phyloP scores from a whole-genome alignment of 2,888 invertebrate species.

The Drosophila borealis region DNA sequence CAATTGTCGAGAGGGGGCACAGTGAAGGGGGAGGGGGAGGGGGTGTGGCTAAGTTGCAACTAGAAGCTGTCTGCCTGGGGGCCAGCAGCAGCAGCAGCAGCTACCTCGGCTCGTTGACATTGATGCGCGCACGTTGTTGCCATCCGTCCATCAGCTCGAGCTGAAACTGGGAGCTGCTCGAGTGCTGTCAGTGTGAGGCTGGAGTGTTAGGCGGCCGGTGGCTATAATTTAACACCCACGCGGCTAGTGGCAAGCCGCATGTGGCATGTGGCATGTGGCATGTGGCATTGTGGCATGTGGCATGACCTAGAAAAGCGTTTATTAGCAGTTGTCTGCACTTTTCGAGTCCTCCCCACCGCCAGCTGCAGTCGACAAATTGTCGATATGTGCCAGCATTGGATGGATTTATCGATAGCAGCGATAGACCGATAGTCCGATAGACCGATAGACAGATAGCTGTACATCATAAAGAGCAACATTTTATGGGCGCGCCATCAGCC shows the following conservation, averaged over 20 bases:
- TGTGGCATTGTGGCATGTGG: slow-evolving; percentile 21
- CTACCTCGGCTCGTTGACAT: slow-evolving; percentile 61
- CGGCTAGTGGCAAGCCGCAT: slow-evolving; percentile 23
- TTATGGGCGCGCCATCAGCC: slow-evolving; percentile 62
- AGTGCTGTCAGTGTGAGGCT: slow-evolving; percentile 23
- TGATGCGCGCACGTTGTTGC: slow-evolving; percentile 63
- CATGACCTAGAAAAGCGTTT: slow-evolving; percentile 50
- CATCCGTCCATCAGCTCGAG: slow-evolving; percentile 51
- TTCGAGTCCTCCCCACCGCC: slow-evolving; percentile 16
- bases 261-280: slow-evolving; percentile 15
- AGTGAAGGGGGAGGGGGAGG: background rate
- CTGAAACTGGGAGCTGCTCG: slow-evolving; percentile 26
- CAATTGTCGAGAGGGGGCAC: slow-evolving; percentile 4
- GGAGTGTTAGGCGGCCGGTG: slow-evolving; percentile 53
- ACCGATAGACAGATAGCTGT: slow-evolving; percentile 17
- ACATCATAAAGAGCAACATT: slow-evolving; percentile 67
- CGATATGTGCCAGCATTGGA: background rate
- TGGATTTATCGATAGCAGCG: slow-evolving; percentile 17
- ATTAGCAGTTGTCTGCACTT: slow-evolving; percentile 68
- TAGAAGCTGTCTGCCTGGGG: slow-evolving; percentile 11
- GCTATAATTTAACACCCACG: slow-evolving; percentile 79
- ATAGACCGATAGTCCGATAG: slow-evolving; percentile 13
- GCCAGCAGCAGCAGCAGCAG: slow-evolving; percentile 22
- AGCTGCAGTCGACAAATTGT: slow-evolving; percentile 28
- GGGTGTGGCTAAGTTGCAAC: slow-evolving; percentile 11